A percentile compares a stretch with the other conserved stretches of the same genome.
These are phyloP conservation scores for Glossosoma conforme DNA, from an alignment of 1,140 invertebrate genomes.

Conservation along the genomic window DNA sequence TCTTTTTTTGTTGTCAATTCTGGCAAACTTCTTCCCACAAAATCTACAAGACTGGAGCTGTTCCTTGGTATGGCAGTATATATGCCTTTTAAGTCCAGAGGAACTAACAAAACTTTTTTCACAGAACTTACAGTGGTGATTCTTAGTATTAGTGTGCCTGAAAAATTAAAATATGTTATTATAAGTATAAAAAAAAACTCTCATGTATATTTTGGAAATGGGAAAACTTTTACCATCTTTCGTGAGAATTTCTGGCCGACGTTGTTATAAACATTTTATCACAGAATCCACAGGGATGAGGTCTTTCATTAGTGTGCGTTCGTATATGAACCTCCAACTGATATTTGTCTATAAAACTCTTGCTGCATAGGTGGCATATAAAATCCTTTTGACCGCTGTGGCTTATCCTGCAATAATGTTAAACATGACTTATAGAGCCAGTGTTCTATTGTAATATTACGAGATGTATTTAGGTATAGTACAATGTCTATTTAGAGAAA, in stretches of 20 bases:
- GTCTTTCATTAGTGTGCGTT: conserved; percentile 47
- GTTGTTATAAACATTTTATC: conserved; percentile 32
- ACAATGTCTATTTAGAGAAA: not conserved
- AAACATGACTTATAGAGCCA: no score
- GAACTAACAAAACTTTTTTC: conserved; percentile 27
- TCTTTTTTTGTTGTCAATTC: conserved; percentile 25
- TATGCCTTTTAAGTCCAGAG: conserved; percentile 24
- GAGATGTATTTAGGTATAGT: not conserved
- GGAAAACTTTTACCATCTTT: conserved; percentile 20
- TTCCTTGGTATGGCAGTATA: conserved; percentile 26
- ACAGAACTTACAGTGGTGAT: conserved; percentile 26
- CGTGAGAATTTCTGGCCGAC: conserved; percentile 19
- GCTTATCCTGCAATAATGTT: conserved; percentile 24
- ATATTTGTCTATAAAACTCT: conserved; percentile 35
- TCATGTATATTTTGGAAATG: not conserved
- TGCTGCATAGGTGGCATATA: conserved; percentile 38
- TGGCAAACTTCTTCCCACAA: conserved; percentile 27
- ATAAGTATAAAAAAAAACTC: conserved; percentile 1
- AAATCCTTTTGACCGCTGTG: conserved; percentile 35
- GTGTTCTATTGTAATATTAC: no score
- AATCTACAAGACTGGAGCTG: conserved; percentile 18
- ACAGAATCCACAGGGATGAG: conserved; percentile 48
- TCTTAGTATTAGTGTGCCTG: conserved; percentile 29
- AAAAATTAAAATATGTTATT: conserved; percentile 5
- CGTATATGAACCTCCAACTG: conserved; percentile 41